A percentile compares a stretch with the other conserved stretches of the same genome.
These are phyloP conservation scores for Formicarius rufipectus DNA, from an alignment of 2,113 vertebrate species.

Conservation along the genomic window DNA sequence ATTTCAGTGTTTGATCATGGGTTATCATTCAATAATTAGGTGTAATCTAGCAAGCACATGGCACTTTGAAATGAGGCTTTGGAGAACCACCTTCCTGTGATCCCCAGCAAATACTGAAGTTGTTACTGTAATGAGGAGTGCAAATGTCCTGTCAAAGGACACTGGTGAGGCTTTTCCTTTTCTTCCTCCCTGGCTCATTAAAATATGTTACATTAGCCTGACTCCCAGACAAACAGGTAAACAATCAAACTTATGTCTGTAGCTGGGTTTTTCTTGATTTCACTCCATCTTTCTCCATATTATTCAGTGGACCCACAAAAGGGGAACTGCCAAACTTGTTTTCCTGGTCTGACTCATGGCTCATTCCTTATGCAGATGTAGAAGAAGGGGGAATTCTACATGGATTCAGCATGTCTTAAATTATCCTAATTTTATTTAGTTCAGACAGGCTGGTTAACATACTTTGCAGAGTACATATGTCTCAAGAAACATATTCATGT, in stretches of 20 bases:
- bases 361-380: background rate
- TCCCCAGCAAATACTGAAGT: background rate
- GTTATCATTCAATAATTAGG: background rate
- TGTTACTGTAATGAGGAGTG: background rate
- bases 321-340: background rate
- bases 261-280: background rate
- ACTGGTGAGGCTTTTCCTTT: background rate
- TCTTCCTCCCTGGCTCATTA: background rate
- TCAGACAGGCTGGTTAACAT: conserved; percentile 1
- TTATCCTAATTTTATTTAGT: conserved; percentile 9
- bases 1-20: background rate
- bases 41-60: background rate
- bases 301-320: background rate
- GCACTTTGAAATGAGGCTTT: background rate
- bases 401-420: conserved; percentile 8
- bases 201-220: background rate
- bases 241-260: background rate
- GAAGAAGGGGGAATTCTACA: background rate
- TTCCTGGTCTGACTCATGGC: background rate
- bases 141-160: background rate
- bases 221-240: background rate
- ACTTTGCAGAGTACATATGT: background rate
- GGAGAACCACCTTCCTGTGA: background rate
- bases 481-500: background rate
- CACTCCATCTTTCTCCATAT: background rate